Percentiles rank a stretch among this genome's conserved stretches.
These are phyloP conservation scores for Enteromius trimaculatus DNA, from an alignment of 2,797 vertebrate species.

Conservation along the genomic window DNA sequence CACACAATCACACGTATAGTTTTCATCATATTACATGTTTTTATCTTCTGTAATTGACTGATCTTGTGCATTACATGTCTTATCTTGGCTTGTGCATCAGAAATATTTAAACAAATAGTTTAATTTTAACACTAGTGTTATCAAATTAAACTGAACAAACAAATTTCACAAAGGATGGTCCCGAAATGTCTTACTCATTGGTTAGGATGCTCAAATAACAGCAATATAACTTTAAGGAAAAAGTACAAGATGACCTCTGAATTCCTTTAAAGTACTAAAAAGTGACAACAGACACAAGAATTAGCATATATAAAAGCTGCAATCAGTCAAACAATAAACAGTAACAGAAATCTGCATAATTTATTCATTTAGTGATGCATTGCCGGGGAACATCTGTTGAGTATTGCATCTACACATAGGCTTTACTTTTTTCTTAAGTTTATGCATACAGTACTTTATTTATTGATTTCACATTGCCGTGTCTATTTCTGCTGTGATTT, in stretches of 20 bases:
- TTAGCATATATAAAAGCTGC: conserved; percentile 6
- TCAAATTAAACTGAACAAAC: not conserved
- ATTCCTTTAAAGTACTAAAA: not conserved
- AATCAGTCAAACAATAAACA: conserved; percentile 2
- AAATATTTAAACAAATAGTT: not conserved
- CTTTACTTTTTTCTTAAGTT: not conserved
- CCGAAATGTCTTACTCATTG: not conserved
- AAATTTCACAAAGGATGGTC: not conserved
- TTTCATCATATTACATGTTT: conserved; percentile 6
- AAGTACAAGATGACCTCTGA: conserved; percentile 5
- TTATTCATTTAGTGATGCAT: not conserved
- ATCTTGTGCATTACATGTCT: not conserved
- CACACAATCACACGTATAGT: not conserved
- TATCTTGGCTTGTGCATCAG: not conserved
- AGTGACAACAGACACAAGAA: not conserved
- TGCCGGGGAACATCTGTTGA: conserved; percentile 1
- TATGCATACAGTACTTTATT: not conserved
- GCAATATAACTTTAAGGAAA: not conserved
- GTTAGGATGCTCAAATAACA: not conserved
- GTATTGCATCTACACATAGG: not conserved
- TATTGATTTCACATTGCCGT: not conserved
- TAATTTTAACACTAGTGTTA: not conserved
- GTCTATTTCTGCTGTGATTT: not conserved
- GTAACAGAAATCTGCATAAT: conserved; percentile 18
- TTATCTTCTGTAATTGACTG: not conserved